Evolutionary conservation across 2,888 invertebrate species (phyloP), one percentile per base, ranked within the genome.

Genomic region (Sesia apiformis): DNA sequence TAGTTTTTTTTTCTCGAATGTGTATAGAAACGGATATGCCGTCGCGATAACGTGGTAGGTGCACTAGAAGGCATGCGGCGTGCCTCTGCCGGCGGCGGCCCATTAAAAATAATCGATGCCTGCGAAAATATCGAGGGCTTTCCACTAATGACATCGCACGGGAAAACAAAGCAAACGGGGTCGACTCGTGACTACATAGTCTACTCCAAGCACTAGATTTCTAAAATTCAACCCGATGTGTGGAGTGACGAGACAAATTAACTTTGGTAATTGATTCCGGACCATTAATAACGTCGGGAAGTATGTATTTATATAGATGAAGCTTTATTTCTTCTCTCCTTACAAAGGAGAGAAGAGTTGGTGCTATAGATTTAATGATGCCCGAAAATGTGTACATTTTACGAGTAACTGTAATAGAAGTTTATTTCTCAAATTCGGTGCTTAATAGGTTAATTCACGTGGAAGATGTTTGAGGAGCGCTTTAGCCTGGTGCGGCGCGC

Each of bases 71-170:
- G 53, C 40, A 40, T 70, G 76, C 72, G 73, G 76, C 72, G 63
- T 67, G 72, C 69, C 68, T 70, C 69, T 70, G 73, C 72, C 77
- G 74, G 67, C 23, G 23, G 77, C 80, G 71, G 72, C 72, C 85
- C 85, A 87, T 89, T 87, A 89, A 87, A 85, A 88, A 85, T 87
- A 88, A 87, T 85, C 86, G 81, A 86, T 83, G 81, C 81, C 75
- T 70, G 81, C 75, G 69, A 86, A 81, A 87, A 85, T 87, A 87
- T 87, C 81, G 86, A 86, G 84, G 70, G 79, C 72, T 84, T 82
- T 82, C 75, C 87, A 86, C 87, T 88, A 88, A 88, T 87, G 88
- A 87, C 76, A 86, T 85, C 74, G 81, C 79, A 66, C 74, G 72
- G 74, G 80, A 82, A 87, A 86, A 87, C 86, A 86, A 85, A 84